Percentiles rank a stretch among this genome's conserved stretches.
Conservation (phyloP, 2,113 vertebrate species). For the Xiphorhynchus elegans region DNA sequence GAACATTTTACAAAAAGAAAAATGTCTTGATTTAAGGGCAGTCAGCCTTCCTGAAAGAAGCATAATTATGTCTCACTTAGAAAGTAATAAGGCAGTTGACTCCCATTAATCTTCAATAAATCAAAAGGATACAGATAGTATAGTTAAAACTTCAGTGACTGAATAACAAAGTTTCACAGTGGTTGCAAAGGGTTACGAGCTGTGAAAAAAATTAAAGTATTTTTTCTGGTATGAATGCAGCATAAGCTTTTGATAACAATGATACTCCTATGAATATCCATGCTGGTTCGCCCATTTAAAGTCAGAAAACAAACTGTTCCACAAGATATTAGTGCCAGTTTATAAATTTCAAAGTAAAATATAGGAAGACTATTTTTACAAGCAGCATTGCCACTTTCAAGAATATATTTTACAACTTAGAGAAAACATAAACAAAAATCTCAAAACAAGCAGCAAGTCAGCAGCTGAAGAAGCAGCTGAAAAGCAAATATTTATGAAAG, state of each 20-base stretch:
- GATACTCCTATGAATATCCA: not conserved
- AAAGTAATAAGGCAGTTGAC: conserved; percentile 38
- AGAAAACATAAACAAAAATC: not conserved
- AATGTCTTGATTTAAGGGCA: conserved; percentile 37
- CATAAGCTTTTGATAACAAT: not conserved
- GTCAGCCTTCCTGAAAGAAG: not conserved
- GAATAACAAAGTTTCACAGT: conserved; percentile 2
- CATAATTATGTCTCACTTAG: conserved; percentile 17
- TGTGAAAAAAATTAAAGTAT: not conserved
- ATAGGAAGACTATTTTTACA: not conserved
- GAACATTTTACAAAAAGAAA: not conserved
- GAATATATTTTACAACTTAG: not conserved
- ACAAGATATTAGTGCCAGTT: not conserved
- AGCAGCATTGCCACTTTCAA: not conserved
- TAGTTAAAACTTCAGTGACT: conserved; percentile 50
- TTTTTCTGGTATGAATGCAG: not conserved
- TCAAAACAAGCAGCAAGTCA: not conserved
- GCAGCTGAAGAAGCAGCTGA: not conserved
- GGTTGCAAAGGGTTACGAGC: not conserved
- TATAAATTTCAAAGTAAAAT: not conserved
- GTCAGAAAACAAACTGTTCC: conserved; percentile 1
- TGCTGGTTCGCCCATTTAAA: not conserved
- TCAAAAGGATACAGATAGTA: conserved; percentile 22
- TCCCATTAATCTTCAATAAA: conserved; percentile 37
- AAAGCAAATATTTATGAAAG: not conserved